A percentile compares a stretch with the other conserved stretches of the same genome.
Evolutionary conservation across 2,888 invertebrate species (phyloP).

Genomic region (Fragum whitleyi): DNA sequence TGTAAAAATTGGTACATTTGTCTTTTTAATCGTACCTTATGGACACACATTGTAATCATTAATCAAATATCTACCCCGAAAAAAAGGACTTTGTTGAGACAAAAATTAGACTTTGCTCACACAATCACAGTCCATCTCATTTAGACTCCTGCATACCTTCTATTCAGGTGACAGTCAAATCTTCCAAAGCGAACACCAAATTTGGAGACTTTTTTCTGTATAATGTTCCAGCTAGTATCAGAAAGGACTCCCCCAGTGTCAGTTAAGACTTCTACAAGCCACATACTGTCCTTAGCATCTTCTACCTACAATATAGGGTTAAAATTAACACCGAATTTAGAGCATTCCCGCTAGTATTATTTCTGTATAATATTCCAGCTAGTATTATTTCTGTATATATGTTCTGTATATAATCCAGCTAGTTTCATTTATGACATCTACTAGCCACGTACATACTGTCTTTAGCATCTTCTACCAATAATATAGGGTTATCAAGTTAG

Average conservation of each 20-base stretch:
- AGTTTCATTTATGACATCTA: constrained; percentile 85
- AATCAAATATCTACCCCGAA: too few species aligned
- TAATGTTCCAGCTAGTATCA: constrained; percentile 84
- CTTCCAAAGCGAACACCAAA: constrained; percentile 86
- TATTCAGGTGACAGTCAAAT: constrained; percentile 84
- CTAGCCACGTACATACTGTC: constrained; percentile 87
- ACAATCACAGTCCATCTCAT: too few species aligned
- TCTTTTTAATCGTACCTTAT: too few species aligned
- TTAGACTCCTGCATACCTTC: neutral
- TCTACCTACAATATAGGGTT: constrained; percentile 82
- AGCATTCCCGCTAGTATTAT: too few species aligned
- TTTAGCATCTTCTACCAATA: constrained; percentile 86
- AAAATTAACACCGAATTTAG: constrained; percentile 85
- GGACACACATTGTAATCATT: too few species aligned
- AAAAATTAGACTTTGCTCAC: too few species aligned
- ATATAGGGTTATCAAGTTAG: too few species aligned
- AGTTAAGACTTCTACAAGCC: constrained; percentile 86
- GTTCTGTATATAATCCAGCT: constrained; percentile 56
- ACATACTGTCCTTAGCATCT: constrained; percentile 87
- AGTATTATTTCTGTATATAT: too few species aligned
- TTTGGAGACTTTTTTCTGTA: constrained; percentile 84
- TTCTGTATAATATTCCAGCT: constrained; percentile 85
- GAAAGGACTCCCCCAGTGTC: constrained; percentile 62
- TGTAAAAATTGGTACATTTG: too few species aligned
- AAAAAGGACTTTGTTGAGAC: too few species aligned